Evolutionary conservation across 2,888 invertebrate species (phyloP).

Genomic region (Psococerastis gibbosa): DNA sequence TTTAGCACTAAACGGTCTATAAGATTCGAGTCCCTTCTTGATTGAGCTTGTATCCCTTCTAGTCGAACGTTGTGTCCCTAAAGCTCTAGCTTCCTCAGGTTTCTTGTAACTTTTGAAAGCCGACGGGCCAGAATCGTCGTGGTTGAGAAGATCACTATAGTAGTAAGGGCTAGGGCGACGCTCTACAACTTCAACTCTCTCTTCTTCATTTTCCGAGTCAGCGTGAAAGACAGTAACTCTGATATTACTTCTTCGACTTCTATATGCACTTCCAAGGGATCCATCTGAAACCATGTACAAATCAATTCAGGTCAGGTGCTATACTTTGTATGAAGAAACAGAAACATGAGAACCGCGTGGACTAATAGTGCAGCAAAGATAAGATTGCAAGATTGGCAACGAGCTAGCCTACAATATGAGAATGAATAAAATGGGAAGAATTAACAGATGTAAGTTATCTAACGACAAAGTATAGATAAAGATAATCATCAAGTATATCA

Average conservation of each 20-base stretch:
- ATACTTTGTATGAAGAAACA: too few relatives aligned
- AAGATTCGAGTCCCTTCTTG: not conserved
- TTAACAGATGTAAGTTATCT: too few relatives aligned
- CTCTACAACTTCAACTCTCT: conserved; percentile 21
- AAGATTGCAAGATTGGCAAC: too few relatives aligned
- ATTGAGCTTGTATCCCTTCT: not conserved
- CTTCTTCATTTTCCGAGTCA: conserved; percentile 4
- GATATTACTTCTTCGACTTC: not conserved
- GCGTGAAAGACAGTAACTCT: conserved; percentile 6
- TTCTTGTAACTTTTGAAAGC: conserved; percentile 9
- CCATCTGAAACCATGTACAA: too few relatives aligned
- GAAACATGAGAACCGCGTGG: too few relatives aligned
- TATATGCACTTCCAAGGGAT: conserved; percentile 3
- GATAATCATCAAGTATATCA: too few relatives aligned
- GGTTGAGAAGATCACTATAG: conserved; percentile 55
- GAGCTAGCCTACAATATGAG: too few relatives aligned
- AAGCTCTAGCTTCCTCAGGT: conserved; percentile 9
- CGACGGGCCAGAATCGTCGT: conserved; percentile 17
- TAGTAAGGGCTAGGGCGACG: conserved; percentile 68
- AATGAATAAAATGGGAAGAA: too few relatives aligned
- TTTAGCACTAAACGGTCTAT: conserved; percentile 6
- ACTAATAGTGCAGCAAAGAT: too few relatives aligned
- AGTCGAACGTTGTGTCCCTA: not conserved
- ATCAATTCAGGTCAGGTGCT: too few relatives aligned
- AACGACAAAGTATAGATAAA: too few relatives aligned